Percentiles rank a stretch among this genome's conserved stretches.
These are phyloP conservation scores for Lomographa bimaculata DNA, from an alignment of 2,888 invertebrate genomes.

Conservation along the genomic window DNA sequence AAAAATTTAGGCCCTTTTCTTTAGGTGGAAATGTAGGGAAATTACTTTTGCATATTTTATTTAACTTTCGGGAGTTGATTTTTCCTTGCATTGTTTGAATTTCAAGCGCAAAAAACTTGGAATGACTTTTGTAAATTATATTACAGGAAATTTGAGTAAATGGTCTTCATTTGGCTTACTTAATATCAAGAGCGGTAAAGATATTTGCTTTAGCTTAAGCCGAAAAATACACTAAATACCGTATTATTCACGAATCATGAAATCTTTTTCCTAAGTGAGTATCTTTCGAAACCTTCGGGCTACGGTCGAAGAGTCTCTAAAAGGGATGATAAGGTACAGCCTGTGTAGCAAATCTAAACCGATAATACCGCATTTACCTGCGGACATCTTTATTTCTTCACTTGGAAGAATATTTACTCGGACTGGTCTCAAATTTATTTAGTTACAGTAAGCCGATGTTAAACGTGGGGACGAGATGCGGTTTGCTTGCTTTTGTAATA, in stretches of 20 bases:
- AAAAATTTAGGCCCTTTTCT: slow-evolving; percentile 17
- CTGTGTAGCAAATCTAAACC: slow-evolving; percentile 40
- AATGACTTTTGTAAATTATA: slow-evolving; percentile 3
- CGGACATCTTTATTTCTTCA: slow-evolving; percentile 49
- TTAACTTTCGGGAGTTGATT: slow-evolving; percentile 13
- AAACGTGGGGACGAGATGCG: background rate
- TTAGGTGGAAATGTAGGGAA: slow-evolving; percentile 17
- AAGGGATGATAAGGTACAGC: slow-evolving; percentile 28
- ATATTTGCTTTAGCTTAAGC: too few species aligned
- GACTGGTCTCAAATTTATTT: slow-evolving; percentile 15
- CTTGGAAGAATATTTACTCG: slow-evolving; percentile 46
- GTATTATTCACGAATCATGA: slow-evolving; percentile 28
- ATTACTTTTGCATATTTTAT: slow-evolving; percentile 27
- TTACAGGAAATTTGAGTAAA: background rate
- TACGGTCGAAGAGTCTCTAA: slow-evolving; percentile 19
- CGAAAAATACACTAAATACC: slow-evolving; percentile 14
- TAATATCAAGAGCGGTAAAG: too few species aligned
- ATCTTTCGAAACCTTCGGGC: slow-evolving; percentile 22
- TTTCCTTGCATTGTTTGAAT: slow-evolving; percentile 22
- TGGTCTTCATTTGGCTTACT: too few species aligned
- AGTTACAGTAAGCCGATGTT: slow-evolving; percentile 2
- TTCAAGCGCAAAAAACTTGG: slow-evolving; percentile 10
- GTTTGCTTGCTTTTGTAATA: background rate
- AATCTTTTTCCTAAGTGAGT: slow-evolving; percentile 22
- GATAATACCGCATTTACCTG: slow-evolving; percentile 49